Percentiles rank a stretch among this genome's conserved stretches.
These are phyloP conservation scores for Orthonyx spaldingii DNA, from an alignment of 2,113 vertebrate genomes.

Conservation along the genomic window DNA sequence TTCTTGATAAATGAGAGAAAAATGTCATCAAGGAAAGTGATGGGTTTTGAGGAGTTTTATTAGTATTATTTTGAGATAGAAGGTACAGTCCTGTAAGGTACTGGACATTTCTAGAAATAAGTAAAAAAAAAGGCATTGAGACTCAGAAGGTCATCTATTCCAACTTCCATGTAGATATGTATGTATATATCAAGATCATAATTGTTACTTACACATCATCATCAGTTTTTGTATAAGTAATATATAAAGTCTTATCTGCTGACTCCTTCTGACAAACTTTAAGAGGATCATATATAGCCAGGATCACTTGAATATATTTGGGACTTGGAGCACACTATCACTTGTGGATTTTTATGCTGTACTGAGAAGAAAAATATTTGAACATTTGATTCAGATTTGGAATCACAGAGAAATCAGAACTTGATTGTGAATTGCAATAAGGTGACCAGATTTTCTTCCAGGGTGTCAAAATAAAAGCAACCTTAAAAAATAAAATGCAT, in stretches of 20 bases:
- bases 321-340: not conserved
- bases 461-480: not conserved
- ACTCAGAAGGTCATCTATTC: not conserved
- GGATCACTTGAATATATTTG: not conserved
- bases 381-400: not conserved
- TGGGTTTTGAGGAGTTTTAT: not conserved
- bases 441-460: not conserved
- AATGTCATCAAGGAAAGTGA: not conserved
- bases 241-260: not conserved
- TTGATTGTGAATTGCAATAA: not conserved
- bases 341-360: not conserved
- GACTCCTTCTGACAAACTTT: not conserved
- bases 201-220: not conserved
- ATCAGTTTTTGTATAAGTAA: not conserved
- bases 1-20: not conserved
- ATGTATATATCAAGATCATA: not conserved
- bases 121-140: accelerated
- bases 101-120: not conserved
- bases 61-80: not conserved
- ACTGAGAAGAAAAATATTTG: not conserved
- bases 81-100: not conserved
- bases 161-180: not conserved
- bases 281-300: not conserved
- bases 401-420: not conserved
- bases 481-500: not conserved